These are phyloP conservation scores for Brachionus sp. DNA, from an alignment of 1,140 invertebrate species.

Conservation along the genomic window DNA sequence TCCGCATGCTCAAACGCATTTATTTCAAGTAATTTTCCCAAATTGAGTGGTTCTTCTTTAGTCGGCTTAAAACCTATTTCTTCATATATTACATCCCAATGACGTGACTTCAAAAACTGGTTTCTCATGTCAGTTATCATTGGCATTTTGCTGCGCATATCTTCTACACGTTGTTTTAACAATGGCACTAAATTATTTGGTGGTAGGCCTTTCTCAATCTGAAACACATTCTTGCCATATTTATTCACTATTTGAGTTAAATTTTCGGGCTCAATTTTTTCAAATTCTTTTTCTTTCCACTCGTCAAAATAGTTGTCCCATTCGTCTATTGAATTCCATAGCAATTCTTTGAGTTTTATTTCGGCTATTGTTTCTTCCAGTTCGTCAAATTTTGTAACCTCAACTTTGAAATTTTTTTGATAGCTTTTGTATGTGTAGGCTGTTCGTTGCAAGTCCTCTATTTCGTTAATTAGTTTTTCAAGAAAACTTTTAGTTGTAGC, in stretches of 20 bases:
- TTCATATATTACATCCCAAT: slow-evolving; percentile 58
- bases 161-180: slow-evolving; percentile 58
- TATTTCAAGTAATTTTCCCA: slow-evolving; percentile 56
- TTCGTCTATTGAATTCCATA: slow-evolving; percentile 71
- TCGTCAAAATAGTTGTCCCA: slow-evolving; percentile 66
- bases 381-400: slow-evolving; percentile 73
- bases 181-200: slow-evolving; percentile 57
- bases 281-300: slow-evolving; percentile 69
- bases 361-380: slow-evolving; percentile 73
- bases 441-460: slow-evolving; percentile 64
- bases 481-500: slow-evolving; percentile 66
- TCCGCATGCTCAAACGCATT: slow-evolving; percentile 69
- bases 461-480: slow-evolving; percentile 64
- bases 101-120: slow-evolving; percentile 55
- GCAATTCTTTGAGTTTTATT: slow-evolving; percentile 70
- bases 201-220: slow-evolving; percentile 69
- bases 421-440: slow-evolving; percentile 66
- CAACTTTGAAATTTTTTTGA: slow-evolving; percentile 65
- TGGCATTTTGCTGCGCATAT: slow-evolving; percentile 59
- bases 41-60: slow-evolving; percentile 55
- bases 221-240: slow-evolving; percentile 70
- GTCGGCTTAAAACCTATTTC: slow-evolving; percentile 52
- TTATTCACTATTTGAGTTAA: slow-evolving; percentile 67
- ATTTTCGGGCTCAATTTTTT: slow-evolving; percentile 69
- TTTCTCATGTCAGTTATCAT: slow-evolving; percentile 59